Percentiles rank a stretch among this genome's conserved stretches.
Evolutionary conservation across 1,140 invertebrate genomes (phyloP).

Genomic region (Gryon sp.): DNA sequence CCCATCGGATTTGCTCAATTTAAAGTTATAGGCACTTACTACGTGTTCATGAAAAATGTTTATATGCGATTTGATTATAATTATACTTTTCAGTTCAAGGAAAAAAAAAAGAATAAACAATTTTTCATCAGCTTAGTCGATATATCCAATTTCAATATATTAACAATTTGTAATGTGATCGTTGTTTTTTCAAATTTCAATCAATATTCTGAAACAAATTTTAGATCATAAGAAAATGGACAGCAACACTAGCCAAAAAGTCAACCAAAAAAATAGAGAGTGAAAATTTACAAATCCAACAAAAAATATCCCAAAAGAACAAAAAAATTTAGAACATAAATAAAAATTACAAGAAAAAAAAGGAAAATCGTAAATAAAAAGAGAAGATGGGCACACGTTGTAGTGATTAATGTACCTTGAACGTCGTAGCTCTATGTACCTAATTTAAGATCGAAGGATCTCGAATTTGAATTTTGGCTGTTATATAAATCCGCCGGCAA

Average conservation of each 20-base stretch:
- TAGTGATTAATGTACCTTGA: slow-evolving; percentile 73
- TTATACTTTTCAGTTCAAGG: slow-evolving; percentile 7
- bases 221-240: slow-evolving; percentile 32
- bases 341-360: slow-evolving; percentile 11
- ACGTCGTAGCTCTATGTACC: slow-evolving; percentile 69
- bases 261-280: slow-evolving; percentile 17
- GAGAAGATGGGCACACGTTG: slow-evolving; percentile 71
- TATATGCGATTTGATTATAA: slow-evolving; percentile 11
- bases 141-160: slow-evolving; percentile 3
- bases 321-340: not conserved
- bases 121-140: slow-evolving; percentile 18
- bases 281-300: not conserved
- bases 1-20: slow-evolving; percentile 50
- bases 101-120: slow-evolving; percentile 4
- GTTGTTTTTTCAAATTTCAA: slow-evolving; percentile 24
- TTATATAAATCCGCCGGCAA: slow-evolving; percentile 60
- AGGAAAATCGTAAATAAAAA: slow-evolving; percentile 22
- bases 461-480: slow-evolving; percentile 66
- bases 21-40: slow-evolving; percentile 13
- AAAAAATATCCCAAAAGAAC: not conserved
- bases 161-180: slow-evolving; percentile 1
- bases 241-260: slow-evolving; percentile 46
- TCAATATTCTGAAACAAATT: slow-evolving; percentile 20
- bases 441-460: slow-evolving; percentile 68
- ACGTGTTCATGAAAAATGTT: slow-evolving; percentile 11